Evolutionary conservation across 2,797 vertebrate genomes (phyloP).

Genomic region (Molothrus aeneus): DNA sequence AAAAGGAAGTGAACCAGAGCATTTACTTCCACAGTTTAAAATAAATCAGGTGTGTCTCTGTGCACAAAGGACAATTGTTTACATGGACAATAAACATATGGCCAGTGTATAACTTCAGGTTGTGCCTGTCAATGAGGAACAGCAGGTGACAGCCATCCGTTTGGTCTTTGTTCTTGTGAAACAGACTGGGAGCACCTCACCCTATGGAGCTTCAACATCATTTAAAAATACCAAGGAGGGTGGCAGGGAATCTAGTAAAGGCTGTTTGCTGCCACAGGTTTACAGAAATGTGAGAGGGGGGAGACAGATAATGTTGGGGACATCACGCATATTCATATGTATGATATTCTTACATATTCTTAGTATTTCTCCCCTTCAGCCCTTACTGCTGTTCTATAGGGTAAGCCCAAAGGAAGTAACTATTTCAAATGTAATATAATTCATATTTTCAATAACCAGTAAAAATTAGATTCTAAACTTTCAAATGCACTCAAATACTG

Average conservation of each 20-base stretch:
- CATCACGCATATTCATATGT: not conserved
- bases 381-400: not conserved
- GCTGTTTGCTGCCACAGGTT: not conserved
- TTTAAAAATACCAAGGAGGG: not conserved
- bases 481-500: not conserved
- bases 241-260: not conserved
- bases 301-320: not conserved
- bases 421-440: not conserved
- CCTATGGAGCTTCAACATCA: not conserved
- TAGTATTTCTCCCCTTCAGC: not conserved
- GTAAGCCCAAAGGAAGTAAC: not conserved
- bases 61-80: constrained; percentile 9
- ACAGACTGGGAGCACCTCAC: not conserved
- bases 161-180: not conserved
- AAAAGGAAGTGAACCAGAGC: not conserved
- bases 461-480: not conserved
- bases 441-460: not conserved
- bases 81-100: not conserved
- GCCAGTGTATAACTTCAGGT: not conserved
- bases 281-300: not conserved
- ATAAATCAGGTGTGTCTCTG: not conserved
- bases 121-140: not conserved
- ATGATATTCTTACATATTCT: not conserved
- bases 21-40: constrained; percentile 14
- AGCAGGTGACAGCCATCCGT: constrained; percentile 25